Evolutionary conservation across 2,113 vertebrate species (phyloP).

Genomic region (Verasper variegatus): DNA sequence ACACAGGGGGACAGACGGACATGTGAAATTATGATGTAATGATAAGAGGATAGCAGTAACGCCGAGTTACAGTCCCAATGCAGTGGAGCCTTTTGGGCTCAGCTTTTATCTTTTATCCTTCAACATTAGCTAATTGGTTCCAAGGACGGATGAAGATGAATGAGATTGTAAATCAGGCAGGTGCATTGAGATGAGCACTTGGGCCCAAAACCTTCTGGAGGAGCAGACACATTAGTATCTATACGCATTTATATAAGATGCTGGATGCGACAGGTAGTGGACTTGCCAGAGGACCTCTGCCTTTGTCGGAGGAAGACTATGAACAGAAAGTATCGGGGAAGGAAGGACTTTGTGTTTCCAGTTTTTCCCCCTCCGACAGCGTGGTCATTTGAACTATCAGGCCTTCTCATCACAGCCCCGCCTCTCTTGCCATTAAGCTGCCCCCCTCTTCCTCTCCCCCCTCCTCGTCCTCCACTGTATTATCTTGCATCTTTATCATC

Average conservation of each 20-base stretch:
- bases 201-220: neutral
- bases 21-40: conserved; percentile 24
- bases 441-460: neutral
- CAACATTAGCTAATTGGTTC: conserved; percentile 53
- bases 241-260: neutral
- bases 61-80: conserved; percentile 16
- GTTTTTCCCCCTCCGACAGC: conserved; percentile 11
- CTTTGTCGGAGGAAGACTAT: neutral
- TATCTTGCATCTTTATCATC: conserved; percentile 67
- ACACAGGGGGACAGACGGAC: conserved; percentile 30
- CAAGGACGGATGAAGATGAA: conserved; percentile 17
- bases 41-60: conserved; percentile 5
- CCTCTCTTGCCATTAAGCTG: conserved; percentile 42
- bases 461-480: conserved; percentile 20
- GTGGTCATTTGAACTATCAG: conserved; percentile 27
- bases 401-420: conserved; percentile 31
- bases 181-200: neutral
- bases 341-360: conserved; percentile 15
- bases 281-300: conserved; percentile 8
- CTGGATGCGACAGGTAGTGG: neutral
- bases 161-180: conserved; percentile 18
- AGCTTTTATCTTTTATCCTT: conserved; percentile 26
- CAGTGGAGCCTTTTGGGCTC: conserved; percentile 24
- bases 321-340: conserved; percentile 9
- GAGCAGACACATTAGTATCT: neutral